Evolutionary conservation across 2,797 vertebrate species (phyloP), one percentile per base, ranked within the genome.

Genomic region (Bovichtus diacanthus): DNA sequence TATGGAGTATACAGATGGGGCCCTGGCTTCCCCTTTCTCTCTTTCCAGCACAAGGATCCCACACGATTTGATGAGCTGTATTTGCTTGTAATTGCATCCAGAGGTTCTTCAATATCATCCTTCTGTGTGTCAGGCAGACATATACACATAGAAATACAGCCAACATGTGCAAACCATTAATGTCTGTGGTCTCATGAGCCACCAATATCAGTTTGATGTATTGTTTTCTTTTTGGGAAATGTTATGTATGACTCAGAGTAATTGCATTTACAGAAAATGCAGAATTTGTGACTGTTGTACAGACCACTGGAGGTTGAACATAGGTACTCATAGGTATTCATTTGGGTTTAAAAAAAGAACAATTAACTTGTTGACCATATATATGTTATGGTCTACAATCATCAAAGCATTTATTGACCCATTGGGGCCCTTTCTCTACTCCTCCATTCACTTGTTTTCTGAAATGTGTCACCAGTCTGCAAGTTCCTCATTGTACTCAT

Each of bases 41-140:
- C n/a, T n/a, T n/a, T 21, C 64, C 29, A 56, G 34, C 36, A 60
- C 51, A 80, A 53, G 47, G 64, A 71, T 80, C 86, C 55, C 70
- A 80, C 70, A 74, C 4, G 31, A 71, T 79, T 76, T 84, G 59
- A 84, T 82, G 51, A 88, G 63, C 65, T 76, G 9, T 51, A 69
- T 80, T 74, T 67, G 68, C 53, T 73, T 74, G 44, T 87, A 86
- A 90, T 87, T 82, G 54, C 56, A 80, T 77, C 59, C 80, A 87
- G 73, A 82, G 50, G 38, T 75, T 83, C 54, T 6, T 68, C 16
- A 64, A 43, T 70, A 62, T 85, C 61, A 76, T 27, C 25, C n/a
- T 58, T 21, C 6, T 25, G 38, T 38, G 31, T 23, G 36, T 19
- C n/a, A 21, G 9, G 23, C 25, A 63, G 13, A 21, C 3, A 51